Conservation (phyloP, 2,797 vertebrate genomes). For the Psittacula echo region DNA sequence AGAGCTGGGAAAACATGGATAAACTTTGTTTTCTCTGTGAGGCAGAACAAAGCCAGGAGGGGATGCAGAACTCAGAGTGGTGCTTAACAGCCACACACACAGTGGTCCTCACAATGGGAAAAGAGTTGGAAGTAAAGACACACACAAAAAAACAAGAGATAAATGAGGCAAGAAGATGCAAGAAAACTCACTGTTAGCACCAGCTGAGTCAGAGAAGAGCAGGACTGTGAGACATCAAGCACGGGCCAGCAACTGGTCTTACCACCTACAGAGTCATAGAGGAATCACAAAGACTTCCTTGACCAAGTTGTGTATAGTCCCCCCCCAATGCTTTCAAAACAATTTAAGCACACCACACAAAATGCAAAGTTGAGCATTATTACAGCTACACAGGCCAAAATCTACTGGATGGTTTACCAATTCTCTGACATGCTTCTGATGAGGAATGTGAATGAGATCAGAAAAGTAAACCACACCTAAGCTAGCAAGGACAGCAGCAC, state of each 20-base stretch:
- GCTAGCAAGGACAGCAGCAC: neutral
- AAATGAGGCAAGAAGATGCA: neutral
- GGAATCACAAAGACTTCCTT: neutral
- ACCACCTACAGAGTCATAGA: neutral
- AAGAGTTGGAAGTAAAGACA: neutral
- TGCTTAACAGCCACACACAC: neutral
- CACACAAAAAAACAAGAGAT: neutral
- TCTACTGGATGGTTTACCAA: neutral
- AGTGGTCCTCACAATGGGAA: fast-evolving
- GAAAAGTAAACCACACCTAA: neutral
- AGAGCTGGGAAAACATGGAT: neutral
- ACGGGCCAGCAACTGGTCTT: neutral
- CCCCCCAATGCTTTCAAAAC: neutral
- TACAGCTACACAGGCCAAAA: neutral
- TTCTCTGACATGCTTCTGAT: neutral
- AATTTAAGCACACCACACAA: neutral
- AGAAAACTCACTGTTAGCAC: neutral
- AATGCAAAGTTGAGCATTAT: neutral
- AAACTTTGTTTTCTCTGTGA: neutral
- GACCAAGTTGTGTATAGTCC: neutral
- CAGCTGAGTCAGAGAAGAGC: neutral
- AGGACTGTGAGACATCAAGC: neutral
- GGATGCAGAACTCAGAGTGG: neutral
- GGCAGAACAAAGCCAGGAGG: neutral
- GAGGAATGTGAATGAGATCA: neutral